phyloP scores from a whole-genome alignment of 2,113 vertebrate species.

The Phocoena phocoena region DNA sequence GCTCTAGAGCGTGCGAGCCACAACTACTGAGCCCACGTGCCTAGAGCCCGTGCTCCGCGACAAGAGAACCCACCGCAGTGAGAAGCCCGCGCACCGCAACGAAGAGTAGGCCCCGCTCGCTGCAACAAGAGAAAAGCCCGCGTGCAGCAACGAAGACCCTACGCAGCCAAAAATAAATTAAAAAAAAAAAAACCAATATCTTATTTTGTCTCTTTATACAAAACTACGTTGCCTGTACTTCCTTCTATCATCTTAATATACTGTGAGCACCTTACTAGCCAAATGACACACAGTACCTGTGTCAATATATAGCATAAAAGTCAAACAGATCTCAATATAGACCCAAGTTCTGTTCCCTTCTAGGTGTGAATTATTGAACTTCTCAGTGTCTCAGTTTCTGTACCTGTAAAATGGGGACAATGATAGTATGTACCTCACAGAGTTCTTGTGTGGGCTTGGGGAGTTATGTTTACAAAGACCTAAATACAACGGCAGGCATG shows the following conservation, averaged over 20 bases:
- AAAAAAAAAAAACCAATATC: background rate
- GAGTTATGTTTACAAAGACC: background rate
- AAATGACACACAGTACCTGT: background rate
- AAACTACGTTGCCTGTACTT: background rate
- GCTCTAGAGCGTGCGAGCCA: fast-evolving
- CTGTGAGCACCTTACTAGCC: background rate
- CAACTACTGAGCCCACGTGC: too few relatives aligned
- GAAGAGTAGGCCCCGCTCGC: too few relatives aligned
- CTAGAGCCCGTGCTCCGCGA: too few relatives aligned
- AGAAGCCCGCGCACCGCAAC: too few relatives aligned
- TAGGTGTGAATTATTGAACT: background rate
- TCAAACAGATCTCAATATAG: background rate
- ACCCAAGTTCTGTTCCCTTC: background rate
- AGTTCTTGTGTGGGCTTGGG: background rate
- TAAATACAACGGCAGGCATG: background rate
- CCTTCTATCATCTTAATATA: background rate
- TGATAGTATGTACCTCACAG: background rate
- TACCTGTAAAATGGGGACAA: background rate
- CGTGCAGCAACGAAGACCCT: too few relatives aligned
- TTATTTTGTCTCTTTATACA: background rate
- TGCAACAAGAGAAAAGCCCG: too few relatives aligned
- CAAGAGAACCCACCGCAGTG: too few relatives aligned
- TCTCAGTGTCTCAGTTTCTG: background rate
- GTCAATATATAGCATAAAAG: background rate
- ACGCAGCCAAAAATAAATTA: too few relatives aligned